Conservation (phyloP, 37 sponge, comb jelly and placozoan species). For the Aplysina aerophoba region DNA sequence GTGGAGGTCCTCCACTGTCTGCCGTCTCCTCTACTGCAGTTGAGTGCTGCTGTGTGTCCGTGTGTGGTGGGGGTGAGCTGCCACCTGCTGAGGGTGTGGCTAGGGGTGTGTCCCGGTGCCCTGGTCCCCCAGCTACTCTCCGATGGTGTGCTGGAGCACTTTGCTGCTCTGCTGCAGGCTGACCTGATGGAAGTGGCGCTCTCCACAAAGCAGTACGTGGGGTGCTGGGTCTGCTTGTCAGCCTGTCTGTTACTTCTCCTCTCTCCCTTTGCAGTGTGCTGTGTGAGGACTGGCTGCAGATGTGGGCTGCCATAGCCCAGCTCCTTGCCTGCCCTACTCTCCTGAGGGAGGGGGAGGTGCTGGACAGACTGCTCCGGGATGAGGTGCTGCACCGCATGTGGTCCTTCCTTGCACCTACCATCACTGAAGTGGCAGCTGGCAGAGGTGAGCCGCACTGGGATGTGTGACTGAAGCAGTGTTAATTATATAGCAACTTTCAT, state of each 20-base stretch:
- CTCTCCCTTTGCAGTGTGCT: background rate
- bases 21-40: background rate
- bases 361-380: no score
- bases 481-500: no score
- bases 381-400: no score
- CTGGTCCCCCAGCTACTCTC: slow-evolving; percentile 27
- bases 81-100: background rate
- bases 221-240: slow-evolving; percentile 19
- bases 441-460: no score
- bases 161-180: background rate
- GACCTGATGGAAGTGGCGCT: slow-evolving; percentile 21
- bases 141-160: background rate
- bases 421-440: no score
- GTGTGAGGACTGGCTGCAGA: background rate
- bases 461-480: no score
- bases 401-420: no score
- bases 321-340: no score
- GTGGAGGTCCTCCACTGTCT: no score
- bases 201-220: slow-evolving; percentile 2
- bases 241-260: slow-evolving; percentile 4
- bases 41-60: background rate
- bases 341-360: no score
- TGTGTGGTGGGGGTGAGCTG: background rate
- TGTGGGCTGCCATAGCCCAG: no score
- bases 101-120: background rate